phyloP scores from a whole-genome alignment of 2,888 invertebrate genomes.

The Drosophila paracracens region DNA sequence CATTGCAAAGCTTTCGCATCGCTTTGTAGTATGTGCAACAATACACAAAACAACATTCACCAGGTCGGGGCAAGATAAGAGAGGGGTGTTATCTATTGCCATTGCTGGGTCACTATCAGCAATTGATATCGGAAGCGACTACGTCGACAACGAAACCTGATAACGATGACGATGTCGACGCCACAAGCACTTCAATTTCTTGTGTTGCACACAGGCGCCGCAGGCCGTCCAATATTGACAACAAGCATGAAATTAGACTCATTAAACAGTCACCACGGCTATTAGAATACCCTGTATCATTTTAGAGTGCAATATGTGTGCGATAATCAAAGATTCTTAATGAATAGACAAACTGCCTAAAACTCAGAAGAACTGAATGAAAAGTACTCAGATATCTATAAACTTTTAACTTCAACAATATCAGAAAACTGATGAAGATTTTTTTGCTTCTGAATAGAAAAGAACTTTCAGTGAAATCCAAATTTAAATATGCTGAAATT shows the following conservation, averaged over 20 bases:
- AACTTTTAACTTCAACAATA: background rate
- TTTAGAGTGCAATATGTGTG: no score
- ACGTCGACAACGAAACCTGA: conserved; percentile 39
- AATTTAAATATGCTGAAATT: background rate
- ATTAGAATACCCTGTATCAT: conserved; percentile 9
- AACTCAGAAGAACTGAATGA: background rate
- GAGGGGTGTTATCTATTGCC: conserved; percentile 15
- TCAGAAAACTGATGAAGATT: background rate
- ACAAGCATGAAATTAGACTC: background rate
- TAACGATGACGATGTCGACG: conserved; percentile 34
- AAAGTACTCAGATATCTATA: background rate
- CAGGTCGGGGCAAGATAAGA: conserved; percentile 20
- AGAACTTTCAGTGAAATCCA: background rate
- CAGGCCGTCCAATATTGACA: conserved; percentile 32
- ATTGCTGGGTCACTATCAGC: conserved; percentile 48
- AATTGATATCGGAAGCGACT: conserved; percentile 63
- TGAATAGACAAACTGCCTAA: background rate
- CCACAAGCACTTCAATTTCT: conserved; percentile 11
- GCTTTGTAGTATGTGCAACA: conserved; percentile 24
- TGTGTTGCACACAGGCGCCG: conserved; percentile 42
- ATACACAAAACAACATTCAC: conserved; percentile 2
- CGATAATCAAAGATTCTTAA: no score
- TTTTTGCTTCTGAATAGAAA: background rate
- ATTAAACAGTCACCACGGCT: background rate
- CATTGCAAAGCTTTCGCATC: background rate